Base-by-base conservation (phyloP, 35 echinoderm and acorn worm genomes). In the Apostichopus californicus region DNA sequence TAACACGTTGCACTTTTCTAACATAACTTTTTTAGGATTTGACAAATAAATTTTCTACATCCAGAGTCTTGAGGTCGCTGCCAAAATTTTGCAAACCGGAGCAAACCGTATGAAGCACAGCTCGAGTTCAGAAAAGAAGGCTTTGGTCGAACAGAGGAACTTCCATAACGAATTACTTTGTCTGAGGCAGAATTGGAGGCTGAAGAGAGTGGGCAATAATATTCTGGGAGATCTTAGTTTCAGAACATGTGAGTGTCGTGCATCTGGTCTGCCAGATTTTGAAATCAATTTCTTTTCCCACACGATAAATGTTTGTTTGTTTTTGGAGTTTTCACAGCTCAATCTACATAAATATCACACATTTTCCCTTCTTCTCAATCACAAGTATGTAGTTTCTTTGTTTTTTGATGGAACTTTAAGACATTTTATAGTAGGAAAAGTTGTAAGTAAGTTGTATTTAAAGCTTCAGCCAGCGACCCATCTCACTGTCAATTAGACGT, bases 171-270 rank as follows among this genome's bases (percentile, higher is more conserved):
- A 96, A 56, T 92, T 96, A 18, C 93, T 92, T 1, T 83, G 86
- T 57, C 58, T 98, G 52, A 66, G 94, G 28, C 93, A 94, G 83
- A 90, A 96, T 34, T 98, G 96, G 96, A 90, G 96, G 71, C 88
- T 96, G 26, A 98, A 98, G 93, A 94, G 92, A 71, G 95, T 98
- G 82, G 96, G 96, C 25, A 94, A 91, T 63, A 95, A 91, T 61
- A 98, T 98, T 13, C 92, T 98, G 7, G 96, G 96, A 54, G 96
- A 98, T 91, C 94, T 98, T 11, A 98, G 96, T 79, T 98, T 98
- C 72, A 92, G 93, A 80, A 96, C 96, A 61, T 95, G 96, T 98
- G 84, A 78, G 85, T 92, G 9, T 5, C 5, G 7, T 78, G 54
- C 14, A 78, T 75, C 3, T 46, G 34, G 34, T 46, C 34, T 2